Percentiles rank a stretch among this genome's conserved stretches.
Evolutionary conservation across 1,140 invertebrate species (phyloP).

Genomic region (Tenebrio molitor): DNA sequence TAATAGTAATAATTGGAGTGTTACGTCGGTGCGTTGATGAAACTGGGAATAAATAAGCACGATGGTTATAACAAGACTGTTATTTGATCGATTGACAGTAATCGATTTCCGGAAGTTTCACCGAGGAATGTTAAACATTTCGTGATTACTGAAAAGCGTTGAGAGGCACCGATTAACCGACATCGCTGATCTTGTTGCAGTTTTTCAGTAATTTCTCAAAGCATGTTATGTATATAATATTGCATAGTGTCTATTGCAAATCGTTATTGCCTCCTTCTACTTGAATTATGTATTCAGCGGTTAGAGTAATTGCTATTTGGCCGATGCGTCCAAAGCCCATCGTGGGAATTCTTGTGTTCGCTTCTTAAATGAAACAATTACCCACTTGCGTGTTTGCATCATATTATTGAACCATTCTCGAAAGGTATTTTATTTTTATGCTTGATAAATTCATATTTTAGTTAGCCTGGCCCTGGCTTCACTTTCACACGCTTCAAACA

Average conservation of each 20-base stretch:
- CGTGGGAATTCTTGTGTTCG: slow-evolving; percentile 64
- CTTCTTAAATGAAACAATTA: slow-evolving; percentile 66
- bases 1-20: not conserved
- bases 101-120: slow-evolving; percentile 43
- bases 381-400: slow-evolving; percentile 66
- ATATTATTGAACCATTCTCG: slow-evolving; percentile 64
- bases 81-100: slow-evolving; percentile 24
- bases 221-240: slow-evolving; percentile 37
- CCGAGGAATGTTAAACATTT: slow-evolving; percentile 45
- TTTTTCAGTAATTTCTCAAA: slow-evolving; percentile 13
- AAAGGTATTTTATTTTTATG: slow-evolving; percentile 63
- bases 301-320: slow-evolving; percentile 61
- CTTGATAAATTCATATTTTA: slow-evolving; percentile 63
- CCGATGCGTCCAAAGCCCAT: slow-evolving; percentile 56
- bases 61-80: not conserved
- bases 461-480: slow-evolving; percentile 44
- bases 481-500: slow-evolving; percentile 60
- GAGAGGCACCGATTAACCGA: not conserved
- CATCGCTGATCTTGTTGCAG: slow-evolving; percentile 30
- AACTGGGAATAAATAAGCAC: no score
- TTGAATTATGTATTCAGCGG: slow-evolving; percentile 62
- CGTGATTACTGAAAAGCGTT: slow-evolving; percentile 45
- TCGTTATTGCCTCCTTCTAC: slow-evolving; percentile 50
- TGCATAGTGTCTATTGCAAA: slow-evolving; percentile 41
- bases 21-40: no score